A percentile compares a stretch with the other conserved stretches of the same genome.
These are phyloP conservation scores for Argya squamiceps DNA, from an alignment of 2,797 vertebrate species.

Conservation along the genomic window DNA sequence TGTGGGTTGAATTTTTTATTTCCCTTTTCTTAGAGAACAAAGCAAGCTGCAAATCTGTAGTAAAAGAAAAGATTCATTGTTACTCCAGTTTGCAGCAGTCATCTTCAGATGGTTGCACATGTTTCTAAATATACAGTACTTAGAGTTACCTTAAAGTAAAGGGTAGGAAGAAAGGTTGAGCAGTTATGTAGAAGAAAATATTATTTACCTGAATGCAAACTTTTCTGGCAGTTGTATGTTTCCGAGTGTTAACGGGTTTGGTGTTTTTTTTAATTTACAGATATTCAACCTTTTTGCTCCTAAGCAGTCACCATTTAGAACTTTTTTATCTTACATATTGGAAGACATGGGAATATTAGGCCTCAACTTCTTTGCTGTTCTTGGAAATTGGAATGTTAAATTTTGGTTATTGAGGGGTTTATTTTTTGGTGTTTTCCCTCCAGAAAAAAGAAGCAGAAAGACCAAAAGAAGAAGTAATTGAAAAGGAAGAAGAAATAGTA, in stretches of 20 bases:
- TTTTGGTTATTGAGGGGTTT: neutral
- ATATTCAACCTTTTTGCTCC: neutral
- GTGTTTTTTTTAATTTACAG: neutral
- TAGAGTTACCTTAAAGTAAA: neutral
- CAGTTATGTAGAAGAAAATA: neutral
- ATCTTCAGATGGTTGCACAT: neutral
- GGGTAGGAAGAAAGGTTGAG: neutral
- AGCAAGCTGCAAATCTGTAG: neutral
- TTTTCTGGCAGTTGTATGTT: neutral
- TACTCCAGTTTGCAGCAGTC: neutral
- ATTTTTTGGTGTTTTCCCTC: neutral
- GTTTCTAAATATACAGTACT: neutral
- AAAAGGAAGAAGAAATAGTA: slow-evolving; percentile 81
- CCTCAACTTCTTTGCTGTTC: neutral
- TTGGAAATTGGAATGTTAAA: neutral
- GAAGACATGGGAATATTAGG: neutral
- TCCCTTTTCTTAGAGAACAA: neutral
- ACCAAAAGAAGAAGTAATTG: slow-evolving; percentile 80
- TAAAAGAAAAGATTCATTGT: neutral
- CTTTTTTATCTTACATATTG: neutral
- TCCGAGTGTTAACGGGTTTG: neutral
- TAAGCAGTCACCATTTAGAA: neutral
- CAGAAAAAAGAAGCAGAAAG: slow-evolving; percentile 83
- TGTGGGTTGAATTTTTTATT: neutral
- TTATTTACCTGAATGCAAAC: neutral